Conservation (phyloP, 2,888 invertebrate species). For the Amorpha juglandis region DNA sequence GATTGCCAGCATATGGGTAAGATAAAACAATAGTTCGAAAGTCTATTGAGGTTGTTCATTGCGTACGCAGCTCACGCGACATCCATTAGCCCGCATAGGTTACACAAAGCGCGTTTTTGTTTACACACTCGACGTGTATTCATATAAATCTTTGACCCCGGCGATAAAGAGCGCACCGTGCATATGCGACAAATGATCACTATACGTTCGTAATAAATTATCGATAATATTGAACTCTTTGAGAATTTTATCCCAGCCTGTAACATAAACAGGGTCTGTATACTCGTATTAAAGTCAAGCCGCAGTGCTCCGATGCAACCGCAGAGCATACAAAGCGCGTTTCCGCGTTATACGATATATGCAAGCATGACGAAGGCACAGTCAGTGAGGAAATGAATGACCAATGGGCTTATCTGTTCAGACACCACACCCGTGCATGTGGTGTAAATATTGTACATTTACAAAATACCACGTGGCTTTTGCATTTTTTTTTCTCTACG, state of each 20-base stretch:
- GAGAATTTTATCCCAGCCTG: constrained; percentile 32
- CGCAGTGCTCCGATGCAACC: constrained; percentile 48
- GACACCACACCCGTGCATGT: constrained; percentile 37
- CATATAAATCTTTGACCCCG: constrained; percentile 51
- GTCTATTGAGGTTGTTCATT: constrained; percentile 54
- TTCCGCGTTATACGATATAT: constrained; percentile 56
- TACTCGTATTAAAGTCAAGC: constrained; percentile 44
- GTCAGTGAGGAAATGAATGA: constrained; percentile 50
- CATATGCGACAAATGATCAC: background rate
- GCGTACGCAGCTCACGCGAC: constrained; percentile 56
- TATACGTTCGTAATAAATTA: background rate
- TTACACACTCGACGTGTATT: constrained; percentile 47
- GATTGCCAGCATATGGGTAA: constrained; percentile 12
- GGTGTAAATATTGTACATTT: constrained; percentile 35
- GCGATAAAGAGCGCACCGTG: background rate
- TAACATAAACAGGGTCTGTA: constrained; percentile 36
- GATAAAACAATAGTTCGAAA: constrained; percentile 43
- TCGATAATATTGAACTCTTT: constrained; percentile 28
- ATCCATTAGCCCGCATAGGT: constrained; percentile 67
- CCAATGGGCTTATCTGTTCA: constrained; percentile 44
- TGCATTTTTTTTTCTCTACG: constrained; percentile 43
- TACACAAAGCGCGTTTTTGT: constrained; percentile 61
- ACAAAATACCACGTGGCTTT: constrained; percentile 47
- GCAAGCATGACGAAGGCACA: constrained; percentile 30
- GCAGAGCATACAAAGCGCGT: constrained; percentile 52